Conservation (phyloP, 35 echinoderm and acorn worm species). For the Ophiothrix spiculata region DNA sequence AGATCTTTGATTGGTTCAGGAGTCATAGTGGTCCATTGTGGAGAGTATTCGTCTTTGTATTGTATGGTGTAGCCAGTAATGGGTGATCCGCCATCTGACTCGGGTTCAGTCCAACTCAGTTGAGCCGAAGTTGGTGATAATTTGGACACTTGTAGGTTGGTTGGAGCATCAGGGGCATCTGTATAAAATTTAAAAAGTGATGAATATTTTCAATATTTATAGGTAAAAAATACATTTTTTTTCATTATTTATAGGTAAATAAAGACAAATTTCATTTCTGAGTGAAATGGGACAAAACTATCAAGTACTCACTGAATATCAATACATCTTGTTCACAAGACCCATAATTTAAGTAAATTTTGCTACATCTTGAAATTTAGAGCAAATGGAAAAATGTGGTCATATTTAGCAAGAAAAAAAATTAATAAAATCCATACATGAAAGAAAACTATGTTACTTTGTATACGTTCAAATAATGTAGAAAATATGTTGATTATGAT, state of each 20-base stretch:
- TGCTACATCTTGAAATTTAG: too few relatives aligned
- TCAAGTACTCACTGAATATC: neutral
- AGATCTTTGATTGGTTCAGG: constrained; percentile 47
- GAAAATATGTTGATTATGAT: too few relatives aligned
- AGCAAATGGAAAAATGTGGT: too few relatives aligned
- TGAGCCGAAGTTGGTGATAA: constrained; percentile 68
- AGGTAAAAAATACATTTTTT: neutral
- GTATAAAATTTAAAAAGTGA: neutral
- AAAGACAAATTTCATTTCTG: too few relatives aligned
- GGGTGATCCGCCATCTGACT: constrained; percentile 71
- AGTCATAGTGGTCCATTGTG: constrained; percentile 64
- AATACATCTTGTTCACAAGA: neutral
- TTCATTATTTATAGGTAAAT: too few relatives aligned
- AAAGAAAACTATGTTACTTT: too few relatives aligned
- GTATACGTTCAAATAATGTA: too few relatives aligned
- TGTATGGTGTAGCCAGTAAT: constrained; percentile 76
- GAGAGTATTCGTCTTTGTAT: constrained; percentile 64
- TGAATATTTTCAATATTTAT: neutral
- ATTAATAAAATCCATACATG: too few relatives aligned
- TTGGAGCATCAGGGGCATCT: constrained; percentile 71
- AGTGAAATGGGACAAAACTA: too few relatives aligned
- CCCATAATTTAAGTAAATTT: neutral
- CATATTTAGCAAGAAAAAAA: too few relatives aligned
- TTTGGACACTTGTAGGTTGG: constrained; percentile 16
- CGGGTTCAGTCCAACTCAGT: constrained; percentile 67